A percentile compares a stretch with the other conserved stretches of the same genome.
Evolutionary conservation across 2,888 invertebrate species (phyloP).

Genomic region (Flexamia atlantica): DNA sequence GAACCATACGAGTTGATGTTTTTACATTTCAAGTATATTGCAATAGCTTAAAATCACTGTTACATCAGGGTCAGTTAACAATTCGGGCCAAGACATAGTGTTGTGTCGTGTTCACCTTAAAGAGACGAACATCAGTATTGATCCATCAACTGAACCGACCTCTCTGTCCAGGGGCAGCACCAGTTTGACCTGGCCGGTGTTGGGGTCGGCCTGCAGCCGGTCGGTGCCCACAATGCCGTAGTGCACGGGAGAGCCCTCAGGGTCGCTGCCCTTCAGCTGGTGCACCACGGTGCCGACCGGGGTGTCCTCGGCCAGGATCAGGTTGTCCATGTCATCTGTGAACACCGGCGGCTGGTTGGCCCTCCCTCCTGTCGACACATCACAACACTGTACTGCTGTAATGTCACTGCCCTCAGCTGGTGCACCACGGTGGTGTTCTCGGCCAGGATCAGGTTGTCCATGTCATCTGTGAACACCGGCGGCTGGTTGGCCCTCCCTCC

Average conservation of each 20-base stretch:
- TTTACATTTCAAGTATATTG: too few species aligned
- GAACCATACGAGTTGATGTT: too few species aligned
- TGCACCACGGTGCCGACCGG: constrained; percentile 89
- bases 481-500: too few species aligned
- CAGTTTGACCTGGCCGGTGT: constrained; percentile 88
- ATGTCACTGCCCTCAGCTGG: too few species aligned
- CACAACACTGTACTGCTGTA: not conserved
- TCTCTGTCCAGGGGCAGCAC: constrained; percentile 90
- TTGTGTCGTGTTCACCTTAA: too few species aligned
- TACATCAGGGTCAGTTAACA: too few species aligned
- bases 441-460: too few species aligned
- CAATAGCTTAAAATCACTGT: too few species aligned
- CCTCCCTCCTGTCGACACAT: not conserved
- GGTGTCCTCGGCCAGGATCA: constrained; percentile 87
- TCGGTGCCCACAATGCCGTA: constrained; percentile 89
- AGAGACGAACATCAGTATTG: too few species aligned
- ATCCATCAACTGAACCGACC: constrained; percentile 76
- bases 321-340: constrained; percentile 86
- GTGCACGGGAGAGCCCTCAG: constrained; percentile 86
- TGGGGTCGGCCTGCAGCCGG: constrained; percentile 86
- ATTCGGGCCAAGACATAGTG: too few species aligned
- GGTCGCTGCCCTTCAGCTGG: constrained; percentile 87
- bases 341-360: constrained; percentile 86
- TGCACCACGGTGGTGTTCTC: too few species aligned
- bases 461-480: too few species aligned